These are phyloP conservation scores for Belgica antarctica DNA, from an alignment of 2,888 invertebrate genomes.

Conservation along the genomic window DNA sequence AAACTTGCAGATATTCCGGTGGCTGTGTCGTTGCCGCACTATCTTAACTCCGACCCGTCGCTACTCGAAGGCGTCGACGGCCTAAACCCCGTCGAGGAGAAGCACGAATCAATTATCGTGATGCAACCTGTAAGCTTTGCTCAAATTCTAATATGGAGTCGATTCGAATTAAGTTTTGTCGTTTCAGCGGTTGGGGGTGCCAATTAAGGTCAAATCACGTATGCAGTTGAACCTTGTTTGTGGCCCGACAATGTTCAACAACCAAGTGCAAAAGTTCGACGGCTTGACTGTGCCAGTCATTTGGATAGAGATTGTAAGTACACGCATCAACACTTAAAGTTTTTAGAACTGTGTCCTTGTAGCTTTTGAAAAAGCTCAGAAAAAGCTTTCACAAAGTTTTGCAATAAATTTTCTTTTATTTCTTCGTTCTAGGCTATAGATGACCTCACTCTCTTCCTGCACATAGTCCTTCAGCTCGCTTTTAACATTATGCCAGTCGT, in stretches of 20 bases:
- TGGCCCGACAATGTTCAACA: conserved; percentile 62
- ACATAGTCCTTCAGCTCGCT: conserved; percentile 56
- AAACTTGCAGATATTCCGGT: conserved; percentile 70
- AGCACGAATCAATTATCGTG: conserved; percentile 59
- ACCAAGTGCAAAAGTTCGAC: conserved; percentile 62
- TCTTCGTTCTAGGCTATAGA: conserved; percentile 51
- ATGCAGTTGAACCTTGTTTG: conserved; percentile 74
- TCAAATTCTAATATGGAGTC: not conserved
- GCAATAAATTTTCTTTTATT: conserved; percentile 24
- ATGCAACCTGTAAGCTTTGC: conserved; percentile 67
- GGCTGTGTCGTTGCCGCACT: conserved; percentile 72
- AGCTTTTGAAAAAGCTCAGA: conserved; percentile 19
- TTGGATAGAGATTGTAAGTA: conserved; percentile 69
- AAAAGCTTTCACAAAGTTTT: no score
- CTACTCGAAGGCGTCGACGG: conserved; percentile 63
- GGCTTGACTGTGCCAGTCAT: conserved; percentile 66
- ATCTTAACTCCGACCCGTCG: conserved; percentile 63
- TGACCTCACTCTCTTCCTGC: conserved; percentile 54
- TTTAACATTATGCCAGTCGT: conserved; percentile 58
- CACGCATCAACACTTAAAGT: conserved; percentile 15
- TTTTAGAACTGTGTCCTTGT: no score
- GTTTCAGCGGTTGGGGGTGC: conserved; percentile 63
- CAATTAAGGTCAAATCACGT: conserved; percentile 62
- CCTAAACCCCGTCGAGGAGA: conserved; percentile 60
- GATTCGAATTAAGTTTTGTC: not conserved